A percentile compares a stretch with the other conserved stretches of the same genome.
These are phyloP conservation scores for Otolemur crassicaudatus DNA, from an alignment of 2,797 vertebrate species.

Conservation along the genomic window DNA sequence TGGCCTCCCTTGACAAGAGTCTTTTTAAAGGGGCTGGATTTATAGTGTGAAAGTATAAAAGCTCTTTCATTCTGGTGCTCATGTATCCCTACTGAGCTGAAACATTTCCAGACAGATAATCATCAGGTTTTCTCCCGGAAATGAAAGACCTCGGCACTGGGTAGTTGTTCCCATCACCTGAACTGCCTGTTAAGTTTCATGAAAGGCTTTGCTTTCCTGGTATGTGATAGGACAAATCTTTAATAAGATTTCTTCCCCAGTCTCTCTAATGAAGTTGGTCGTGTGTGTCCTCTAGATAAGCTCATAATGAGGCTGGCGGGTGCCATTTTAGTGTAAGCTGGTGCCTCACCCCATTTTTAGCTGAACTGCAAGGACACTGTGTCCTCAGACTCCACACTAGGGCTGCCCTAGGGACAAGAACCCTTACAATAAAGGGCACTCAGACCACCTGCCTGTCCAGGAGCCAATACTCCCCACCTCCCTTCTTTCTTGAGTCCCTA, in stretches of 20 bases:
- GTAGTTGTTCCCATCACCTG: neutral
- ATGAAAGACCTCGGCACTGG: slow-evolving; percentile 40
- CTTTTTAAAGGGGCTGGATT: neutral
- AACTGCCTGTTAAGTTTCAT: neutral
- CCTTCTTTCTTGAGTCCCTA: neutral
- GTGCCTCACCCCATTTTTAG: neutral
- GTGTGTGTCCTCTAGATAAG: slow-evolving; percentile 45
- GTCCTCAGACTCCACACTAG: neutral
- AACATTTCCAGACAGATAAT: slow-evolving; percentile 54
- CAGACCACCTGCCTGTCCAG: neutral
- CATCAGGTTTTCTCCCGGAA: slow-evolving; percentile 68
- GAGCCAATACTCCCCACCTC: neutral
- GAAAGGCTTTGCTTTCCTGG: slow-evolving; percentile 6
- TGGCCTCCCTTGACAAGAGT: neutral
- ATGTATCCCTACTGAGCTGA: neutral
- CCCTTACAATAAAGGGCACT: neutral
- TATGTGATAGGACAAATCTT: slow-evolving; percentile 30
- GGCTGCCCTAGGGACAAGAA: neutral
- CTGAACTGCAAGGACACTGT: neutral
- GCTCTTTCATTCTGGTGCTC: neutral
- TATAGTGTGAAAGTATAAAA: neutral
- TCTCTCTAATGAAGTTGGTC: slow-evolving; percentile 37
- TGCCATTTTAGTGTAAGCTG: neutral
- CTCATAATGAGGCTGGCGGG: neutral
- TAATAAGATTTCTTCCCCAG: slow-evolving; percentile 62